Conservation (phyloP, 2,113 vertebrate species). For the Pedionomus torquatus region DNA sequence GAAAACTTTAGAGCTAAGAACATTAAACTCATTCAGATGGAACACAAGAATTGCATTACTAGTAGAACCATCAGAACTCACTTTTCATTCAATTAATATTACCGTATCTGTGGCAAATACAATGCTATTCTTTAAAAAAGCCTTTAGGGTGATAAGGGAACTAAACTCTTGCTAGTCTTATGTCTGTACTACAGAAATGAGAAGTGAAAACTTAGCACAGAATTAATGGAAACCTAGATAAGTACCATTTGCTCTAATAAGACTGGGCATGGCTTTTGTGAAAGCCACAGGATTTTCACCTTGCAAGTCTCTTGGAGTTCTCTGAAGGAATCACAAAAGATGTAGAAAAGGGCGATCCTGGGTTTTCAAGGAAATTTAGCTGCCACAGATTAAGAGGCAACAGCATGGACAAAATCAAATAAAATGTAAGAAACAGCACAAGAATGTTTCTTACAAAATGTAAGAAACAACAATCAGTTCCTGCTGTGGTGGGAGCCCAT, state of each 20-base stretch:
- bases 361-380: not conserved
- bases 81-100: not conserved
- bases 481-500: not conserved
- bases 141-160: not conserved
- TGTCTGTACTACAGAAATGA: not conserved
- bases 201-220: not conserved
- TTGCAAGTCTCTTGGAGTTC: not conserved
- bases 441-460: not conserved
- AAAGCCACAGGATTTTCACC: not conserved
- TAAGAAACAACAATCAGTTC: not conserved
- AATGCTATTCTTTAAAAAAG: not conserved
- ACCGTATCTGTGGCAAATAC: not conserved
- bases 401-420: not conserved
- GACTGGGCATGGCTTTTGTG: not conserved
- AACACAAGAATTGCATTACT: not conserved
- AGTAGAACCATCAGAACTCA: not conserved
- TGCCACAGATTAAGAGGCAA: not conserved
- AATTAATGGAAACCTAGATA: not conserved
- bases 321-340: not conserved
- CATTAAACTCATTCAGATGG: not conserved
- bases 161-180: not conserved
- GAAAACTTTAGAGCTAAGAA: not conserved
- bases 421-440: not conserved
- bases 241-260: not conserved
- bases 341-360: not conserved